A percentile compares a stretch with the other conserved stretches of the same genome.
Evolutionary conservation across 2,888 invertebrate species (phyloP).

Genomic region (Spilarctia lutea): DNA sequence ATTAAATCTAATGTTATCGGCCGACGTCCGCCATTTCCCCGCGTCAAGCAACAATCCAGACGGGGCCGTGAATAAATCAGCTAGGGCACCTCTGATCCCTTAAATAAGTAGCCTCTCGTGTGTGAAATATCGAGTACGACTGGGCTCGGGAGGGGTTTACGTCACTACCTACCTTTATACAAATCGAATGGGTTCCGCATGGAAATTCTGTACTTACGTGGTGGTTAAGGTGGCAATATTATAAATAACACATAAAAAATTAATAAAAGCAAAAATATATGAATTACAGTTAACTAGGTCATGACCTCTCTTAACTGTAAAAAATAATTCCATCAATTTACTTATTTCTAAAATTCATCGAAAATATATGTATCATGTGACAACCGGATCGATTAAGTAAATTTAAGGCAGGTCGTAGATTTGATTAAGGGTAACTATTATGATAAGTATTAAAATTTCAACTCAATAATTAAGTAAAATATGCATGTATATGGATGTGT

Average conservation of each 20-base stretch:
- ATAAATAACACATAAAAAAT: neutral
- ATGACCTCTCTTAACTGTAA: neutral
- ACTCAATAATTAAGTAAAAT: neutral
- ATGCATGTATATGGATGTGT: too few relatives aligned
- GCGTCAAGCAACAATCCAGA: constrained; percentile 60
- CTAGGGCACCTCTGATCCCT: constrained; percentile 80
- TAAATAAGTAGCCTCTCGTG: constrained; percentile 83
- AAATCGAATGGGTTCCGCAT: constrained; percentile 16
- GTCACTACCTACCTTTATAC: constrained; percentile 14
- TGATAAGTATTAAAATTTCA: neutral
- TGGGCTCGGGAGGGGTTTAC: constrained; percentile 35
- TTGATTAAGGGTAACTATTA: neutral
- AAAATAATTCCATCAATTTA: neutral
- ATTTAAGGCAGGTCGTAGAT: neutral
- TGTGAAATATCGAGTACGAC: constrained; percentile 77
- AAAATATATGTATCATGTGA: neutral
- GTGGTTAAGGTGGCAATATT: neutral
- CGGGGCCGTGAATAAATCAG: constrained; percentile 79
- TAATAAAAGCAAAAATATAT: too few relatives aligned
- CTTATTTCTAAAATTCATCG: neutral
- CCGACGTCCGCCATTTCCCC: constrained; percentile 48
- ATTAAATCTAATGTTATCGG: constrained; percentile 46
- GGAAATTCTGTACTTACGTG: neutral
- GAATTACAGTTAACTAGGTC: neutral
- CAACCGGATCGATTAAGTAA: neutral